Percentiles rank a stretch among this genome's conserved stretches.
phyloP scores from a whole-genome alignment of 37 sponge, comb jelly and placozoan species.

The Diacarnus erythraeanus region DNA sequence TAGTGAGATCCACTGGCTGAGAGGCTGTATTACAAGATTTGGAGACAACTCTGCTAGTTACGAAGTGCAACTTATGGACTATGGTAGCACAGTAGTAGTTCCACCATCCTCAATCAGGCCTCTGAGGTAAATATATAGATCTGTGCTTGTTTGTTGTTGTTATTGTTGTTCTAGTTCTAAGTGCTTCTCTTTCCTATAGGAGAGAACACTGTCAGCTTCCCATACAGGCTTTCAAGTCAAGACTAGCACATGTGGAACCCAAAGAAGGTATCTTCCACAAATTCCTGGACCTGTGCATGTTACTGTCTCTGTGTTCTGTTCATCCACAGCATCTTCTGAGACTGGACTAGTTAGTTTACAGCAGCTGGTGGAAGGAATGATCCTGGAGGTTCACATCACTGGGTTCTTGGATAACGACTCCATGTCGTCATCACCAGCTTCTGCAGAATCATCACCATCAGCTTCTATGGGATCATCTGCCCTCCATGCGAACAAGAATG shows the following conservation, averaged over 20 bases:
- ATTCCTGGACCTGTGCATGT: neutral
- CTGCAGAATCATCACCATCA: neutral
- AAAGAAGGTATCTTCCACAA: neutral
- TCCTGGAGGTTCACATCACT: constrained; percentile 52
- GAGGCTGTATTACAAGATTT: constrained; percentile 29
- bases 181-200: neutral
- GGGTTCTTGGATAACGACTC: neutral
- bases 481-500: neutral
- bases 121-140: constrained; percentile 34
- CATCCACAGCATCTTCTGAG: neutral
- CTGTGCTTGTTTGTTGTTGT: neutral
- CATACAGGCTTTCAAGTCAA: constrained; percentile 44
- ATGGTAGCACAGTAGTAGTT: constrained; percentile 59
- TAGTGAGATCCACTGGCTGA: constrained; percentile 59
- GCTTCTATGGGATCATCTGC: neutral
- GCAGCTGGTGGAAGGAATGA: constrained; percentile 52
- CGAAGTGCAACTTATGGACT: constrained; percentile 57
- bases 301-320: neutral
- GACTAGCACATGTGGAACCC: constrained; percentile 38
- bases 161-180: neutral
- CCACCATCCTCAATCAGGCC: constrained; percentile 40
- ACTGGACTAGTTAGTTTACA: constrained; percentile 48
- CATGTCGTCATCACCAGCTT: neutral
- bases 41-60: constrained; percentile 21
- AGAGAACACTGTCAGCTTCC: constrained; percentile 29